Evolutionary conservation across 1,140 invertebrate species (phyloP), one percentile per base, ranked within the genome.

Genomic region (Drosophila parvula): DNA sequence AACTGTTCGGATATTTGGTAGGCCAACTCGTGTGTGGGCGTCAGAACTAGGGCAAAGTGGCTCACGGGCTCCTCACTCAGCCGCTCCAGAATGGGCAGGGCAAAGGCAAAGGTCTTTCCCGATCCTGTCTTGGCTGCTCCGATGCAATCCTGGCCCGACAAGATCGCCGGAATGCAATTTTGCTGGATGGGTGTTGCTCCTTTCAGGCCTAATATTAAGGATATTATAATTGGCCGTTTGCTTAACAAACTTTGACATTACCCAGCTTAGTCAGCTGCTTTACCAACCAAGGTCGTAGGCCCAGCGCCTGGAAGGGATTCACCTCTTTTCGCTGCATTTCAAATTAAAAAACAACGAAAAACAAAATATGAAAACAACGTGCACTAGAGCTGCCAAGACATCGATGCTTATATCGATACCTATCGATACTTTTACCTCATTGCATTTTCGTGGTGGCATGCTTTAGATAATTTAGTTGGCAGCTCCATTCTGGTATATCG

Each of bases 21-120:
- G 48, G 98, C 98, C 70, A 99, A 92, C 93, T 99, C 98, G 92
- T 98, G 96, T 18, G 98, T 99, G 28, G 99, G 98, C 36, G 98
- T 99, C 14, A 99, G 93, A 41, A 99, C 93, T n/a, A 99, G 93
- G 32, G 98, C 98, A 94, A 97, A 99, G 85, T 99, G 96, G 65
- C 97, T 96, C 92, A 98, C 98, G 0, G 98, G 98, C 91, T 98
- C 98, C 90, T 98, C 96, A 71, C 97, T 95, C 14, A 99, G 93
- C 76, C 96, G 95, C 92, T 99, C 97, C 53, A 99, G 92, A 85
- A 99, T 98, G 0, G 99, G 99, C 18, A 99, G 89, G 5, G 97
- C 98, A 95, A 99, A 99, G 0, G 98, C 97, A 84, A 98, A 95
- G 6, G 98, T 99, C 94, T 99, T 99, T 38, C 99, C 99, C 59